These are phyloP conservation scores for Agonopterix alstromeriana DNA, from an alignment of 2,888 invertebrate species.

Conservation along the genomic window DNA sequence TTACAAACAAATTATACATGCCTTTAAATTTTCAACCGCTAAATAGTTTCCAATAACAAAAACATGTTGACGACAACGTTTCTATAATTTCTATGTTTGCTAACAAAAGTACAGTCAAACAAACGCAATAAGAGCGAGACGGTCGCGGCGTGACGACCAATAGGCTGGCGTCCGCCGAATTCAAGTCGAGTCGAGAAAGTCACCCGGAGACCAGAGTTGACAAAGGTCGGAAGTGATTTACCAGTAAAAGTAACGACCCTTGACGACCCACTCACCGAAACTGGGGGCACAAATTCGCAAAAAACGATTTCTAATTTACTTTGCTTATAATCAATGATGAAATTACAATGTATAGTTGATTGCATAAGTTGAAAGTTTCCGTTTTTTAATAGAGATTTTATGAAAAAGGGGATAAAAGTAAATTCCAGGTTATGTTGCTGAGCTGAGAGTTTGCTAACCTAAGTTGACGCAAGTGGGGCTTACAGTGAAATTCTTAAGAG, in stretches of 20 bases:
- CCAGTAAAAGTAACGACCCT: conserved; percentile 57
- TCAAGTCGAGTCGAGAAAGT: conserved; percentile 46
- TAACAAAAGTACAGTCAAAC: conserved; percentile 4
- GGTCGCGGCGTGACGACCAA: conserved; percentile 7
- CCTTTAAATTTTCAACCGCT: neutral
- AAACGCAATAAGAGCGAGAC: conserved; percentile 46
- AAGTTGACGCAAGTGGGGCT: too few species aligned
- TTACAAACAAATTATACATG: too few species aligned
- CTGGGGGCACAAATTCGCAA: conserved; percentile 21
- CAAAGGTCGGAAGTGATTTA: conserved; percentile 71
- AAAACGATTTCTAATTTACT: conserved; percentile 29
- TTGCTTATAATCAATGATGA: neutral
- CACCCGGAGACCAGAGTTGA: conserved; percentile 38
- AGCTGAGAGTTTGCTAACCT: too few species aligned
- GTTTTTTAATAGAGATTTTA: too few species aligned
- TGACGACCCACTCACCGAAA: conserved; percentile 38
- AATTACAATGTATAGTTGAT: neutral
- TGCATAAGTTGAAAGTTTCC: conserved; percentile 1
- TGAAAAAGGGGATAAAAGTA: too few species aligned
- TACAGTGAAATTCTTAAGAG: too few species aligned
- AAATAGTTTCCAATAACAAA: neutral
- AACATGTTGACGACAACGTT: neutral
- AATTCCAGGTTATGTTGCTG: too few species aligned
- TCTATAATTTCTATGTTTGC: conserved; percentile 6
- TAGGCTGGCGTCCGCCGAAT: conserved; percentile 15